Conservation (phyloP, 2,113 vertebrate species). For the Serinus canaria region DNA sequence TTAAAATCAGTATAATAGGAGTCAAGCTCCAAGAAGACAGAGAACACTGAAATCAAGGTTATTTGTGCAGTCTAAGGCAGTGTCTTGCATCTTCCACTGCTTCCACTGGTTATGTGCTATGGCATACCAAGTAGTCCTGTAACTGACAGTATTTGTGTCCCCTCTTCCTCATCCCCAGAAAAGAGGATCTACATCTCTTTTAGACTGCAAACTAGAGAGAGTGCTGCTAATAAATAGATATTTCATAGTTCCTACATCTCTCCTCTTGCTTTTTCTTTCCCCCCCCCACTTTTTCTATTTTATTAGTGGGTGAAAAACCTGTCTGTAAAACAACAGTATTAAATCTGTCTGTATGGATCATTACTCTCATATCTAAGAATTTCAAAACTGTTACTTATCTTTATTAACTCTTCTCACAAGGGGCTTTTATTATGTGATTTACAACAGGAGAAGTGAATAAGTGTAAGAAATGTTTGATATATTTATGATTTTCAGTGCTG, state of each 20-base stretch:
- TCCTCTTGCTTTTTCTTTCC: rapidly evolving
- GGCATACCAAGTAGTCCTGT: neutral
- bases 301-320: neutral
- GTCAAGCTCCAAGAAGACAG: neutral
- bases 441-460: neutral
- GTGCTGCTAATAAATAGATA: neutral
- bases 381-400: neutral
- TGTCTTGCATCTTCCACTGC: neutral
- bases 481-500: neutral
- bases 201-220: neutral
- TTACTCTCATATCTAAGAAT: neutral
- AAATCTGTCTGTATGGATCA: neutral
- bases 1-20: neutral
- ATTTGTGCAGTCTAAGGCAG: neutral
- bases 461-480: neutral
- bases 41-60: neutral
- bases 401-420: neutral
- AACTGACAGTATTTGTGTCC: neutral
- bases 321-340: neutral
- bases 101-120: neutral
- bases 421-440: neutral
- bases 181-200: neutral
- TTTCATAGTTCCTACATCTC: neutral
- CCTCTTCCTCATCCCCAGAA: neutral
- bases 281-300: rapidly evolving